These are phyloP conservation scores for Corythornis leucogaster DNA, from an alignment of 2,797 vertebrate species.

Conservation along the genomic window DNA sequence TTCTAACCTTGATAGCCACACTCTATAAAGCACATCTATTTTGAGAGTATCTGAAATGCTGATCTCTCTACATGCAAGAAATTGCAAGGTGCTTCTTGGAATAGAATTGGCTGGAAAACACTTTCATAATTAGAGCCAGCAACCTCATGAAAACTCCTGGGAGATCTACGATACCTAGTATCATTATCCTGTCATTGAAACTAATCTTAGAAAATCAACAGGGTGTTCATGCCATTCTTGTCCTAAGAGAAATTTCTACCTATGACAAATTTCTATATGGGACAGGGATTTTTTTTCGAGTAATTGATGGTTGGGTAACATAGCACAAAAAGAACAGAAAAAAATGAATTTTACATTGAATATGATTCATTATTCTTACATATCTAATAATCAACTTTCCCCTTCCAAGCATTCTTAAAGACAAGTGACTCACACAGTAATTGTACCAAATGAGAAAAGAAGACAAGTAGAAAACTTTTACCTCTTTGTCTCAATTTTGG, in stretches of 20 bases:
- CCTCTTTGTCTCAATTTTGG: not conserved
- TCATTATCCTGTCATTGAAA: not conserved
- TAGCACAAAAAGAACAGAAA: not conserved
- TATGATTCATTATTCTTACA: constrained; percentile 22
- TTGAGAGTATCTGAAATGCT: not conserved
- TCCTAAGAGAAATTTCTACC: not conserved
- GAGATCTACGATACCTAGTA: not conserved
- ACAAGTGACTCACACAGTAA: constrained; percentile 15
- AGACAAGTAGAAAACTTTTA: constrained; percentile 10
- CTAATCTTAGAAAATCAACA: not conserved
- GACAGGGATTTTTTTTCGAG: not conserved
- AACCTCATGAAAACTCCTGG: not conserved
- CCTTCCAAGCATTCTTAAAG: constrained; percentile 37
- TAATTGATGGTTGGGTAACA: not conserved
- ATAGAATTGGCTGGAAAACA: not conserved
- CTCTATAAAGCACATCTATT: not conserved
- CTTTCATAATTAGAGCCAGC: not conserved
- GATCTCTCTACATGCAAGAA: not conserved
- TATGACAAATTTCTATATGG: not conserved
- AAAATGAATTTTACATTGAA: not conserved
- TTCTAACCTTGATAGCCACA: not conserved
- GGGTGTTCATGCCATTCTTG: not conserved
- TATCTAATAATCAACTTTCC: constrained; percentile 13
- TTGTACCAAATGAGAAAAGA: constrained; percentile 3
- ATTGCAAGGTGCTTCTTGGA: constrained; percentile 5